Evolutionary conservation across 2,113 vertebrate genomes (phyloP).

Genomic region (Equus przewalskii): DNA sequence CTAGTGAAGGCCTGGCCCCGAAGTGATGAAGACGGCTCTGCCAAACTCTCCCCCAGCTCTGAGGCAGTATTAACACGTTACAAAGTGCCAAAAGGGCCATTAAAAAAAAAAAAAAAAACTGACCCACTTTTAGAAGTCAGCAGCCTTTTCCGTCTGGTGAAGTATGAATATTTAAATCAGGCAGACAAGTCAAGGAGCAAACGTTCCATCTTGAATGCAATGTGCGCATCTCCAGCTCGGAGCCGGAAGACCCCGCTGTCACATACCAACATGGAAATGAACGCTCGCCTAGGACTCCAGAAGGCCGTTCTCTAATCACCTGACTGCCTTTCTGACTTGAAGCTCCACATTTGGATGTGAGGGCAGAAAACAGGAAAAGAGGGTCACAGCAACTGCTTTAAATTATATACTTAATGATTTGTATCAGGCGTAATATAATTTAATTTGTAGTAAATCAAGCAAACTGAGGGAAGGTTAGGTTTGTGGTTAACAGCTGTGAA

Average conservation of each 20-base stretch:
- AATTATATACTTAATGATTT: slow-evolving; percentile 84
- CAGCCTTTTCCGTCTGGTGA: slow-evolving; percentile 84
- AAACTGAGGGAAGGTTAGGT: slow-evolving; percentile 73
- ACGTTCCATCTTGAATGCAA: slow-evolving; percentile 70
- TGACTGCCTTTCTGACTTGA: slow-evolving; percentile 66
- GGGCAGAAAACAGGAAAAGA: slow-evolving; percentile 78
- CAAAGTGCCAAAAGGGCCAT: slow-evolving; percentile 83
- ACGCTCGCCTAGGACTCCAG: slow-evolving; percentile 60
- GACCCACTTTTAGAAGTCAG: slow-evolving; percentile 85
- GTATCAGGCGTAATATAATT: slow-evolving; percentile 80
- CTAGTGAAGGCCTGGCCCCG: slow-evolving; percentile 62
- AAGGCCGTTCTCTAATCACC: slow-evolving; percentile 76
- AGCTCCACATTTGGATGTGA: slow-evolving; percentile 63
- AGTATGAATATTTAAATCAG: slow-evolving; percentile 88
- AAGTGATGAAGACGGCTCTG: slow-evolving; percentile 71
- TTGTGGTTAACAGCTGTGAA: slow-evolving; percentile 77
- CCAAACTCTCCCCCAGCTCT: slow-evolving; percentile 60
- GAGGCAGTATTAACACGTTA: slow-evolving; percentile 76
- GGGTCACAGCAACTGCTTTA: slow-evolving; percentile 77
- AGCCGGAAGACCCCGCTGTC: slow-evolving; percentile 56
- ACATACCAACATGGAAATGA: slow-evolving; percentile 71
- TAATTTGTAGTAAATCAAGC: slow-evolving; percentile 84
- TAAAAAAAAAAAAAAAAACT: slow-evolving; percentile 76
- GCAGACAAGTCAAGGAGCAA: slow-evolving; percentile 84
- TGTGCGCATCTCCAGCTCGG: neutral